Percentiles rank a stretch among this genome's conserved stretches.
These are phyloP conservation scores for Neodiprion fabricii DNA, from an alignment of 1,140 invertebrate species.

Conservation along the genomic window DNA sequence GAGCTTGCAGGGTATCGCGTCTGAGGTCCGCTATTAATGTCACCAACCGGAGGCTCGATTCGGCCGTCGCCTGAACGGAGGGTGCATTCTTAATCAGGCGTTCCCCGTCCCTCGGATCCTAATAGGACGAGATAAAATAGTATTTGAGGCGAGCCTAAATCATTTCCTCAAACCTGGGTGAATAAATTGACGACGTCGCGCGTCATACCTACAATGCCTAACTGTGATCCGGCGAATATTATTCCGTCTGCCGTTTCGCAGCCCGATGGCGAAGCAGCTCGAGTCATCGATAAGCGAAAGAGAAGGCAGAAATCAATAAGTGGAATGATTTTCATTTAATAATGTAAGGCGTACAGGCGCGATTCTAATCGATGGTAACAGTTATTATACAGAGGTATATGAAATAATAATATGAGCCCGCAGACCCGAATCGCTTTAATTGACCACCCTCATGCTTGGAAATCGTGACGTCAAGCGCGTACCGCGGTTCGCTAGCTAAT, in stretches of 20 bases:
- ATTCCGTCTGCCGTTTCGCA: not conserved
- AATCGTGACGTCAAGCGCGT: too few relatives aligned
- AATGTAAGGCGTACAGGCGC: not conserved
- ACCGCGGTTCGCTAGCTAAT: too few relatives aligned
- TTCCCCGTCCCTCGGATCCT: constrained; percentile 26
- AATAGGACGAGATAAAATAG: constrained; percentile 35
- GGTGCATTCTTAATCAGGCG: constrained; percentile 46
- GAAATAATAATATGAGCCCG: not conserved
- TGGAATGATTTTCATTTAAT: not conserved
- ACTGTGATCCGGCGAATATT: not conserved
- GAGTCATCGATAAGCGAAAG: not conserved
- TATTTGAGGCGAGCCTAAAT: constrained; percentile 28
- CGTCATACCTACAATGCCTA: too few relatives aligned
- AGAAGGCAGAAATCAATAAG: not conserved
- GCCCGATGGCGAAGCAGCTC: not conserved
- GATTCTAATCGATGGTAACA: not conserved
- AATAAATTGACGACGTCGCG: constrained; percentile 2
- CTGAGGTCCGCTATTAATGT: constrained; percentile 44
- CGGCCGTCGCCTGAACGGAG: constrained; percentile 38
- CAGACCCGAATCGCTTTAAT: constrained; percentile 14
- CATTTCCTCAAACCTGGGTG: constrained; percentile 20
- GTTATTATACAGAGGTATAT: not conserved
- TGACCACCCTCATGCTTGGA: too few relatives aligned
- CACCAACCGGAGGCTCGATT: constrained; percentile 32
- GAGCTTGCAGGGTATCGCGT: constrained; percentile 24